Evolutionary conservation across 2,113 vertebrate genomes (phyloP).

Genomic region (Clarias gariepinus): DNA sequence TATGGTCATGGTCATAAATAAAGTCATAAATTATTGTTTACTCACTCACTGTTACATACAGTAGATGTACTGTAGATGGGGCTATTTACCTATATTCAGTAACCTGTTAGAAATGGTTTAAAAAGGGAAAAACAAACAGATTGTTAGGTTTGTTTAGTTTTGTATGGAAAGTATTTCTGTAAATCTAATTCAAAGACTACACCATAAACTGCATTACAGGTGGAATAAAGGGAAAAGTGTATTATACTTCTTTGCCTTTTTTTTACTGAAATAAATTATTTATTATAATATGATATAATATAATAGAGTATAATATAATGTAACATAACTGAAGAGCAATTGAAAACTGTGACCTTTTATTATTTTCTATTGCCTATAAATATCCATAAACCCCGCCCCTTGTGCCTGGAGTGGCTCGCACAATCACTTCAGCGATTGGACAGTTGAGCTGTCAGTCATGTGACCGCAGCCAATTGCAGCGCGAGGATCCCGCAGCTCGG

Average conservation of each 20-base stretch:
- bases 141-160: not conserved
- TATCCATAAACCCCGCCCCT: not conserved
- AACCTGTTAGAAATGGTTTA: not conserved
- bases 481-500: too few relatives aligned
- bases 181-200: not conserved
- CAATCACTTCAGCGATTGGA: not conserved
- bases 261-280: too few relatives aligned
- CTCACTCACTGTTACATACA: too few relatives aligned
- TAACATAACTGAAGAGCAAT: not conserved
- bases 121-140: not conserved
- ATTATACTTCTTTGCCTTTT: not conserved
- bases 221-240: not conserved
- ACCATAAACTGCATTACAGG: not conserved
- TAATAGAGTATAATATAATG: too few relatives aligned
- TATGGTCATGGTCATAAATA: too few relatives aligned
- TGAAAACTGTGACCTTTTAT: not conserved
- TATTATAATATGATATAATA: too few relatives aligned
- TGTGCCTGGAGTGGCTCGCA: not conserved
- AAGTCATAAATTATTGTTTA: too few relatives aligned
- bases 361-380: not conserved
- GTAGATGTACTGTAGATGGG: not conserved
- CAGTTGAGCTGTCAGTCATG: not conserved
- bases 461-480: not conserved
- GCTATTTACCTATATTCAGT: not conserved
- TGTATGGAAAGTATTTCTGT: not conserved